Conservation (phyloP, 1,140 invertebrate genomes). For the Drosophila sucinea region DNA sequence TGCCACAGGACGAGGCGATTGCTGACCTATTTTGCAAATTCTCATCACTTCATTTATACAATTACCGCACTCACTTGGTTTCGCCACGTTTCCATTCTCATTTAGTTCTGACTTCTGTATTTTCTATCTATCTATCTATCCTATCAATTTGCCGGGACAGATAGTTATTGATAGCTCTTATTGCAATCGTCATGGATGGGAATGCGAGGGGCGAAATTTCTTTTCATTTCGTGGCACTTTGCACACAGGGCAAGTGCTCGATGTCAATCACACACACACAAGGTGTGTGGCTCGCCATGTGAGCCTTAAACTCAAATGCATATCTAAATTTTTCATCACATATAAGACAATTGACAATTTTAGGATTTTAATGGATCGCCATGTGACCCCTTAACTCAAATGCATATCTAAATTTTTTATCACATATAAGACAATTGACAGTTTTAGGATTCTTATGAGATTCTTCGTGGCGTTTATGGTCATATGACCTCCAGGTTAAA, state of each 20-base stretch:
- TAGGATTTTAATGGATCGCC: too few species aligned
- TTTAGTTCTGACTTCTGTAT: neutral
- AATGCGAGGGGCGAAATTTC: slow-evolving; percentile 21
- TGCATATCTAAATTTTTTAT: too few species aligned
- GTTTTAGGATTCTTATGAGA: too few species aligned
- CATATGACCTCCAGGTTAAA: too few species aligned
- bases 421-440: too few species aligned
- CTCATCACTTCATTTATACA: slow-evolving; percentile 29
- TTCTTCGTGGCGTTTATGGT: too few species aligned
- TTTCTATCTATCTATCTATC: slow-evolving; percentile 29
- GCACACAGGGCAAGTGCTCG: slow-evolving; percentile 49
- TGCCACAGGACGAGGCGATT: neutral
- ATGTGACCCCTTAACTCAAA: too few species aligned
- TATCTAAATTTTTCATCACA: too few species aligned
- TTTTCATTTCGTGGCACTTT: slow-evolving; percentile 71
- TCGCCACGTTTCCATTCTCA: slow-evolving; percentile 23
- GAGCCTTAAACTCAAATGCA: too few species aligned
- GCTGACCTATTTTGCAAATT: slow-evolving; percentile 26
- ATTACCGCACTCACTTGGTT: slow-evolving; percentile 40
- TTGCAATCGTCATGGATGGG: slow-evolving; percentile 35
- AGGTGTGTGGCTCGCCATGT: too few species aligned
- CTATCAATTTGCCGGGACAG: slow-evolving; percentile 41
- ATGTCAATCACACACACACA: slow-evolving; percentile 57
- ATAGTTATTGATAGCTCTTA: slow-evolving; percentile 69
- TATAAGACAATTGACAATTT: too few species aligned